A percentile compares a stretch with the other conserved stretches of the same genome.
phyloP scores from a whole-genome alignment of 37 sponge, comb jelly and placozoan species.

The Chondrosia reniformis region DNA sequence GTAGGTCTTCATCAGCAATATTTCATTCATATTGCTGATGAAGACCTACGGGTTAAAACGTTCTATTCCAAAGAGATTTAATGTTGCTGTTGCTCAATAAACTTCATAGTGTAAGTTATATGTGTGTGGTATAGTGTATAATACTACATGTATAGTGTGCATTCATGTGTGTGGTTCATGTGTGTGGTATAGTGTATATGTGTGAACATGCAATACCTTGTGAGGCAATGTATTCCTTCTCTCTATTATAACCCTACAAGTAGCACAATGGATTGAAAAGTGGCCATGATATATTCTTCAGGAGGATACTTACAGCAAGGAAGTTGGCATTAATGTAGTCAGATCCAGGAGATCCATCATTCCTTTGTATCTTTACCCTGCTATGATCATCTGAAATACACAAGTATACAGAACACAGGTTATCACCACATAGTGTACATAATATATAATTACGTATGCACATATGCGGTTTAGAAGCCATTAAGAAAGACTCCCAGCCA shows the following conservation, averaged over 20 bases:
- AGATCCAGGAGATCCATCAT: constrained; percentile 28
- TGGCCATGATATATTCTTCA: background rate
- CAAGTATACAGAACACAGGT: background rate
- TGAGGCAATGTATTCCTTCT: constrained; percentile 83
- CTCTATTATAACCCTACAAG: constrained; percentile 60
- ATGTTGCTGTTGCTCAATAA: too few relatives aligned
- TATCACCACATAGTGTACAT: background rate
- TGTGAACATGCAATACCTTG: constrained; percentile 47
- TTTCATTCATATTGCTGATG: too few relatives aligned
- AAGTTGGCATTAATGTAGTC: constrained; percentile 83
- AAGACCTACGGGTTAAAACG: too few relatives aligned
- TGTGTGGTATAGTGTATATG: too few relatives aligned
- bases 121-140: too few relatives aligned
- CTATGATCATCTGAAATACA: constrained; percentile 49
- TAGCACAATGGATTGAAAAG: background rate
- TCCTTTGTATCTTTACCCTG: constrained; percentile 41
- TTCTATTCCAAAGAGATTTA: too few relatives aligned
- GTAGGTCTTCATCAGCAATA: too few relatives aligned
- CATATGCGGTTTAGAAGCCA: background rate
- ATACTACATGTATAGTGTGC: too few relatives aligned
- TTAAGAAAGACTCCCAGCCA: background rate
- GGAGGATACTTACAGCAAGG: constrained; percentile 38
- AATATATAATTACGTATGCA: background rate
- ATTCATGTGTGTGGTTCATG: too few relatives aligned
- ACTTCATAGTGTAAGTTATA: too few relatives aligned